Percentiles rank a stretch among this genome's conserved stretches.
Conservation (phyloP, 1,140 invertebrate species). For the Dendrolimus punctatus region DNA sequence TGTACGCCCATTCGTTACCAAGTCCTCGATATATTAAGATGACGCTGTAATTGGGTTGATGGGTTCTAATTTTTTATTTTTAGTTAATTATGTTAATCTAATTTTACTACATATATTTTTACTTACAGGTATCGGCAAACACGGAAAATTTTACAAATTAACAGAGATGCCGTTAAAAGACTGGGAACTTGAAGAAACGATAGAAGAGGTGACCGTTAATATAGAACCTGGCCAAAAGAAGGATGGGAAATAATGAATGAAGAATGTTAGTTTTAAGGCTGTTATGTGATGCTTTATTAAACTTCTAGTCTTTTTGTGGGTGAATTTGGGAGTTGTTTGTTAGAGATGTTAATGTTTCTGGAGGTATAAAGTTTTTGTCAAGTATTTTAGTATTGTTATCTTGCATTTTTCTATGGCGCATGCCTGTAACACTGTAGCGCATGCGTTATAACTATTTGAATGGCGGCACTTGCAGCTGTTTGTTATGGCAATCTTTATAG, state of each 20-base stretch:
- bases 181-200: constrained; percentile 68
- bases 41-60: no score
- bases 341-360: no score
- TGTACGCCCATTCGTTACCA: no score
- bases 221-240: constrained; percentile 22
- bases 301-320: neutral
- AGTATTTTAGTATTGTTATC: no score
- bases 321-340: neutral
- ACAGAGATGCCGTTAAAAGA: constrained; percentile 70
- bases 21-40: no score
- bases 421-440: no score
- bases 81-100: constrained; percentile 18
- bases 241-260: constrained; percentile 15
- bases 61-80: constrained; percentile 4
- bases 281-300: constrained; percentile 1
- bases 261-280: constrained; percentile 2
- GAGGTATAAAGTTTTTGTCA: no score
- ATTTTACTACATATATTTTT: constrained; percentile 6
- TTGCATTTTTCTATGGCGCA: no score
- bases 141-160: constrained; percentile 81
- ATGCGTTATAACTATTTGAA: no score
- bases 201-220: constrained; percentile 34
- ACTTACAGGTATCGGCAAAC: constrained; percentile 76
- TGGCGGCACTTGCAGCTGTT: no score
- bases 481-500: no score